Base-by-base conservation (phyloP, 2,113 vertebrate genomes). In the Mobula hypostoma region DNA sequence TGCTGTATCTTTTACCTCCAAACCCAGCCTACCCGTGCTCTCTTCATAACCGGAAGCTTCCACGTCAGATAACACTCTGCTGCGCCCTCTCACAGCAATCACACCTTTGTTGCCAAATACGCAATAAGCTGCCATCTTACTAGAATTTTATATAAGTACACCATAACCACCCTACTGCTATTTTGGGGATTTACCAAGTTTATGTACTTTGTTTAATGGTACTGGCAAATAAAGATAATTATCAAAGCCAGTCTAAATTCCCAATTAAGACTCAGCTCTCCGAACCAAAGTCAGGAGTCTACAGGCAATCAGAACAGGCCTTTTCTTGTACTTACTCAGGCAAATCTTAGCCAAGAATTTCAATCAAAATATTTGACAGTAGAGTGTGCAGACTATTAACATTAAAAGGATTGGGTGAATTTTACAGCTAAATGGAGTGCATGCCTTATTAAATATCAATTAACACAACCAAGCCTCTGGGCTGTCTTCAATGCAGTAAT, bases 401-500 rank as follows among this genome's bases (percentile, higher is more conserved):
- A 21, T 40, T 72, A 66, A 72, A 92, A 72, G 66, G 66, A 92
- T 48, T 12, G 90, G 66, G 90, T 72, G 90, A 72, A 72, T 93
- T 93, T 93, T 93, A 48, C 70, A 93, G 19, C 70, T 93, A 76
- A 93, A 76, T 93, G 91, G 68, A 93, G 74, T 74, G 36, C 91
- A 93, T 74, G 91, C 68, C 91, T 93, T 93, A 93, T 93, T 93
- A 93, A 93, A 93, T 93, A 93, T 93, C 70, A 93, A 93, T 93
- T 93, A 93, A 93, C 70, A 74, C 40, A 56, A 56, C 68, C 68
- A 14, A 74, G 91, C 36, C 91, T 93, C 91, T 93, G 91, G 91
- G 68, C 56, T 93, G 91, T 48, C 91, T 76, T 74, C 36, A 74
- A 15, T 93, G 68, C 68, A 74, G 19, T 74, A 72, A 93, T 93